phyloP scores from a whole-genome alignment of 53 echinoderm and acorn worm species.

The Arbacia lixula region DNA sequence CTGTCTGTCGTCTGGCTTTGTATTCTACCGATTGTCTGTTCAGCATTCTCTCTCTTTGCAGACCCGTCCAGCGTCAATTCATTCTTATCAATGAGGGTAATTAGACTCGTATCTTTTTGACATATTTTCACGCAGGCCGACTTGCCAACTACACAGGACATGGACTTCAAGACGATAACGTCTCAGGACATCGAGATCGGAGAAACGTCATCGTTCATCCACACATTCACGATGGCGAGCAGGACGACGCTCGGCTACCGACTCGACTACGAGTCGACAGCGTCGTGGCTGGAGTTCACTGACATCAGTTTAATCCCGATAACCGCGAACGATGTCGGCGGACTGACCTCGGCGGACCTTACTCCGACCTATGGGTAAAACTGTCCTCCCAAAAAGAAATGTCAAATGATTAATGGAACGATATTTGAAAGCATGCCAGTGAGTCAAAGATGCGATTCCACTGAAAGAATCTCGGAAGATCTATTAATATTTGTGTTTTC shows the following conservation, averaged over 20 bases:
- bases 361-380: slow-evolving; percentile 2
- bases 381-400: too few relatives aligned
- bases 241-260: slow-evolving; percentile 47
- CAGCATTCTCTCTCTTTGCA: too few relatives aligned
- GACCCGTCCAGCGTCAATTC: too few relatives aligned
- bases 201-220: slow-evolving; percentile 37
- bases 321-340: slow-evolving; percentile 2
- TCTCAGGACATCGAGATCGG: slow-evolving; percentile 52
- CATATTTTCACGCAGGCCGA: slow-evolving; percentile 2
- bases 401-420: too few relatives aligned
- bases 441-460: too few relatives aligned
- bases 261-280: slow-evolving; percentile 53
- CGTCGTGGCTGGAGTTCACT: slow-evolving; percentile 60
- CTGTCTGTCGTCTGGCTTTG: too few relatives aligned
- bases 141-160: slow-evolving; percentile 1
- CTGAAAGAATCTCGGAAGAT: too few relatives aligned
- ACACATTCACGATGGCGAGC: slow-evolving; percentile 46
- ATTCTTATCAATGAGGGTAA: too few relatives aligned
- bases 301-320: slow-evolving; percentile 40
- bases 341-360: not conserved
- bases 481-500: too few relatives aligned
- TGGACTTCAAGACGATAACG: not conserved
- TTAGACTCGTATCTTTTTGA: too few relatives aligned
- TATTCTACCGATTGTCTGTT: too few relatives aligned
- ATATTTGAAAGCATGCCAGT: too few relatives aligned